Conservation (phyloP, 2,113 vertebrate species). For the Rhineura floridana region DNA sequence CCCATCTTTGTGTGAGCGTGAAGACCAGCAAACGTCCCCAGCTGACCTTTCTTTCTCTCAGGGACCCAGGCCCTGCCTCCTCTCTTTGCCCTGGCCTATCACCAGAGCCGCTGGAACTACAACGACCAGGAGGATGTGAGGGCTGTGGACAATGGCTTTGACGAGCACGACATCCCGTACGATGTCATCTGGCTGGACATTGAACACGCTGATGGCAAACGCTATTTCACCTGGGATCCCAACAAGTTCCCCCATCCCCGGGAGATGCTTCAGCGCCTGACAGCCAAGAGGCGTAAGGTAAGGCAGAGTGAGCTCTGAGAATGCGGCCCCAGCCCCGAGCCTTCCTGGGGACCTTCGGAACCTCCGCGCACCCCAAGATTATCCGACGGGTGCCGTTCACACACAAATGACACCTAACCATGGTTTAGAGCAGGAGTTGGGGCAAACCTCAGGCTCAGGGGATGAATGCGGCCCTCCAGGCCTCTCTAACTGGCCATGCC, state of each 20-base stretch:
- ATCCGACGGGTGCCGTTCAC: too few species aligned
- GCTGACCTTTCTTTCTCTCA: constrained; percentile 38
- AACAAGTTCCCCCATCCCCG: constrained; percentile 85
- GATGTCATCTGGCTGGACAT: constrained; percentile 97
- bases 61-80: constrained; percentile 93
- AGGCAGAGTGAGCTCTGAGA: not conserved
- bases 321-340: too few species aligned
- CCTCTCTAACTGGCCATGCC: too few species aligned
- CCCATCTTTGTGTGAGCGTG: not conserved
- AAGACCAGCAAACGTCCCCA: not conserved
- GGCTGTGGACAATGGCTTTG: constrained; percentile 84
- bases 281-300: constrained; percentile 87
- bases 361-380: not conserved
- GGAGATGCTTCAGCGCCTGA: constrained; percentile 82
- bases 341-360: not conserved
- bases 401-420: too few species aligned
- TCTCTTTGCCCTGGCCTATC: constrained; percentile 85
- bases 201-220: constrained; percentile 93
- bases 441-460: not conserved
- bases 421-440: too few species aligned
- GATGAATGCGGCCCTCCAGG: too few species aligned
- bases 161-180: constrained; percentile 88
- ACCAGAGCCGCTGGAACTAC: constrained; percentile 98
- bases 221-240: constrained; percentile 96
- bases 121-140: constrained; percentile 91